Base-by-base conservation (phyloP, 2,113 vertebrate genomes). In the Gasterosteus aculeatus region DNA sequence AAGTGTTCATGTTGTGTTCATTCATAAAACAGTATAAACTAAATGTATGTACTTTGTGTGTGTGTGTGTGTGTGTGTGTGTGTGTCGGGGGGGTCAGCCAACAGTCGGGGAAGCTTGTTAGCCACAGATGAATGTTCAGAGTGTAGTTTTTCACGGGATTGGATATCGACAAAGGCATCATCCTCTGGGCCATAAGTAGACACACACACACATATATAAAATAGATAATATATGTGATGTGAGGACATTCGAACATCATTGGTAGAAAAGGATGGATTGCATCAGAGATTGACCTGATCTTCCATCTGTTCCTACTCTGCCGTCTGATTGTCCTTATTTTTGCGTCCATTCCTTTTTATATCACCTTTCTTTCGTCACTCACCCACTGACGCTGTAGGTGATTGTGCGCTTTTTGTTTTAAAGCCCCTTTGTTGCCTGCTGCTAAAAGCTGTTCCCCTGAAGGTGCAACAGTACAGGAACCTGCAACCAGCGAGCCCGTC, bases 111-210 rank as follows among this genome's bases (percentile, higher is more conserved):
- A 84, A 77, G 60, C 77, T 65, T 82, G 69, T 84, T 77, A 84
- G 84, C 80, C 74, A 78, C 65, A 84, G 72, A 87, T 85, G 78
- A 84, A 88, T 87, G 26, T 85, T 82, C n/a, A 42, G 54, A 77
- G 68, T 65, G 63, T 68, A 81, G 82, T 85, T 89, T 82, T 87
- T 90, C 87, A 84, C 49, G 51, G 77, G 84, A 90, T 78, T 78
- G 70, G 78, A 87, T 90, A 90, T 88, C 42, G 80, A 88, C 88
- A 88, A 70, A 69, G 67, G 80, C 73, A 86, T 88, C 83, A 85
- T 78, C 78, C 83, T 84, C 70, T 77, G 46, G 58, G 85, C 71
- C 57, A 65, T 71, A 72, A 78, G 73, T 62, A 65, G 63, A 84
- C 62, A 26, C 22, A 26, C 54, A 74, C 47, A 69, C 72, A 39